Evolutionary conservation across 1,140 invertebrate genomes (phyloP), one percentile per base, ranked within the genome.

Genomic region (Drosophila ironensis): DNA sequence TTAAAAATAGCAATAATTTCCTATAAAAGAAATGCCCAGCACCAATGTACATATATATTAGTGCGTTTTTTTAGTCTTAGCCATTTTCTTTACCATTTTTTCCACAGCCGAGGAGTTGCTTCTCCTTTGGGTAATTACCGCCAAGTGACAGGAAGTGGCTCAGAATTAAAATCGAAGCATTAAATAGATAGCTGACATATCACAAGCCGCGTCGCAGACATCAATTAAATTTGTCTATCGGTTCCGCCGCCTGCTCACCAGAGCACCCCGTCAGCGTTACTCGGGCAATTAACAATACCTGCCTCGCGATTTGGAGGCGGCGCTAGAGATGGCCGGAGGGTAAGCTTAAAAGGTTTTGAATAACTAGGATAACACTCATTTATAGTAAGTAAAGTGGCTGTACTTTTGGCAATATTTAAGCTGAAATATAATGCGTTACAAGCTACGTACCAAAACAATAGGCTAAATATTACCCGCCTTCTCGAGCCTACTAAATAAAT

Each of bases 1-100:
- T 86, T 86, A 86, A 86, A 86, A 86, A 86, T 86, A 86, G 80
- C 80, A 86, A 86, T 86, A 86, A 86, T 86, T 86, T 86, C 66
- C 80, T 60, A 86, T 86, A 80, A 86, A 72, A 86, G 75, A 84
- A 81, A 75, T 70, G 33, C 42, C 69, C 74, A 82, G 48, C 68
- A 63, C 56, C 50, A 61, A 54, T 59, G 44, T 60, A 56, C 38
- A 42, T 51, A 50, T 52, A 46, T 74, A 52, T 70, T 60, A 51
- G 22, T 38, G 53, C 14, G 27, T 40, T 17, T 4, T 7, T 9
- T 12, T 8, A 12, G 3, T 46, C 42, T 38, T 6, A 7, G 22
- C 12, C 3, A 20, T 19, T 25, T 16, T n/a, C n/a, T n/a, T n/a
- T n/a, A n/a, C n/a, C n/a, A n/a, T 12, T 12, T 25, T 28, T 69